Base-by-base conservation (phyloP, 2,113 vertebrate genomes). In the Pelecanus crispus region DNA sequence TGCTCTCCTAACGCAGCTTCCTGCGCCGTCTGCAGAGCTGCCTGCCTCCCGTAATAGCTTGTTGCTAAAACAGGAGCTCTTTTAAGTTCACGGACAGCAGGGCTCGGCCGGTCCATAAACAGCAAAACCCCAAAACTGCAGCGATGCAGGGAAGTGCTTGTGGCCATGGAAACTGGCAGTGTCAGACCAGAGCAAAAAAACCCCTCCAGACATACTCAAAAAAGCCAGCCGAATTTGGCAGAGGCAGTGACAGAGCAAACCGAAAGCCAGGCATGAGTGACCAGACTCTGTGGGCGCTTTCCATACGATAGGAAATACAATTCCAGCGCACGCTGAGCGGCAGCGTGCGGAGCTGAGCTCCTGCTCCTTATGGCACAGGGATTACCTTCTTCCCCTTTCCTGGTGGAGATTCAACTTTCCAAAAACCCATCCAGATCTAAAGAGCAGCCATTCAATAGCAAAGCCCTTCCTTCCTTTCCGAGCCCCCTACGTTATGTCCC, bases 101-200 rank as follows among this genome's bases (percentile, higher is more conserved):
- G 24, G 45, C 25, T 68, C 1, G 6, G 47, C n/a, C 5, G 70
- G 53, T 38, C 78, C 75, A 49, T 8, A 22, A 88, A 34, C 47
- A 61, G 78, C 67, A 17, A 81, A 52, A 38, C 25, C 52, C 55
- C 4, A 4, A 45, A 26, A 36, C 19, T 29, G 86, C 79, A 45
- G 70, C 0, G 1, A 53, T 3, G 50, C 49, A 25, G 87, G 85
- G 59, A 86, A 65, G 31, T 11, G 68, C 85, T 24, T 1, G 89
- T 82, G 93, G 75, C 89, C 85, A 67, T 49, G 93, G 93, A 55
- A 91, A 94, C 71, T 4, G 74, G 67, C 55, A 62, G 78, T 21
- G 90, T 24, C 66, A 80, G 88, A 75, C 21, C 73, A 7, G 36
- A 95, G 68, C 9, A 58, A 73, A 40, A 66, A 55, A 3, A 67